A percentile compares a stretch with the other conserved stretches of the same genome.
phyloP scores from a whole-genome alignment of 2,888 invertebrate species.

The Drosophila paranaensis region DNA sequence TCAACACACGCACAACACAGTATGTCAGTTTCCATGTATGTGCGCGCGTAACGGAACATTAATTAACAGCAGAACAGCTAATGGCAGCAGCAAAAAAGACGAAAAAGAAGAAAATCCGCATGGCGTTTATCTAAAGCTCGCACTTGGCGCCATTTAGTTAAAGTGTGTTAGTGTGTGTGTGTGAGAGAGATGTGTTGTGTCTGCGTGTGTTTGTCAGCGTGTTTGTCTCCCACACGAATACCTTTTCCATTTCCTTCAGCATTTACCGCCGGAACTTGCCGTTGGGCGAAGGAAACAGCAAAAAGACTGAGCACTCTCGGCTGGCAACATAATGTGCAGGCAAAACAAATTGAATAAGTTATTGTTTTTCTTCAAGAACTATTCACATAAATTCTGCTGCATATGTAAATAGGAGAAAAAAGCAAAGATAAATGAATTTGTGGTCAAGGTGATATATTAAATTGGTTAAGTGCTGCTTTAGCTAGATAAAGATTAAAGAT shows the following conservation, averaged over 20 bases:
- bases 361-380: constrained; percentile 6
- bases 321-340: background rate
- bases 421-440: constrained; percentile 1
- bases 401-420: background rate
- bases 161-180: too few species aligned
- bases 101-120: constrained; percentile 35
- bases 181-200: background rate
- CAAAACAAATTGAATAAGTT: constrained; percentile 23
- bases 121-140: constrained; percentile 63
- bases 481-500: too few species aligned
- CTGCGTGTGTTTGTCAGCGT: background rate
- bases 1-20: background rate
- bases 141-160: constrained; percentile 61
- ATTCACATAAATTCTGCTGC: constrained; percentile 7
- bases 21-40: constrained; percentile 7
- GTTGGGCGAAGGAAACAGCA: background rate
- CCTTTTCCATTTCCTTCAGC: constrained; percentile 28
- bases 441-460: background rate
- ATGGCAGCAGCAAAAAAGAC: constrained; percentile 24
- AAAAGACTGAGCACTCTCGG: constrained; percentile 27
- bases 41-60: constrained; percentile 60
- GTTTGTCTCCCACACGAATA: background rate
- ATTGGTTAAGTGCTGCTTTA: background rate
- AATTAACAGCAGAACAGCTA: constrained; percentile 62
- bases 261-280: constrained; percentile 31